Percentiles rank a stretch among this genome's conserved stretches.
Evolutionary conservation across 2,113 vertebrate genomes (phyloP).

Genomic region (Megatriorchis doriae): DNA sequence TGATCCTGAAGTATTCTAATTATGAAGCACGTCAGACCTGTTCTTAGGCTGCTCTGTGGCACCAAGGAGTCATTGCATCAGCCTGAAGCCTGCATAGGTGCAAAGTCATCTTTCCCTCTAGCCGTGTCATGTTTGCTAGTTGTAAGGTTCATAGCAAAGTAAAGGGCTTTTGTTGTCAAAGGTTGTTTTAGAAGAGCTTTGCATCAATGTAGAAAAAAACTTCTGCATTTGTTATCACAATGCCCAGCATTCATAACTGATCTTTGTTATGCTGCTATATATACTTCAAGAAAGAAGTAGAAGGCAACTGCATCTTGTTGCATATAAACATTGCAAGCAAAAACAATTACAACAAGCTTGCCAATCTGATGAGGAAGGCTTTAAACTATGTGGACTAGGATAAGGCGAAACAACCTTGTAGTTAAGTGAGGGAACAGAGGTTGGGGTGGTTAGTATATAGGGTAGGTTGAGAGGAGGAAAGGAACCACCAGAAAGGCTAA

Average conservation of each 20-base stretch:
- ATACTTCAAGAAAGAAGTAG: not conserved
- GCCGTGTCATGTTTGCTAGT: not conserved
- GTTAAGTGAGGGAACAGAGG: not conserved
- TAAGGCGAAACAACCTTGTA: not conserved
- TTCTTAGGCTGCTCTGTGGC: slow-evolving; percentile 11
- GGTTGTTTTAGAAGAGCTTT: not conserved
- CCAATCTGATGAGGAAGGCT: not conserved
- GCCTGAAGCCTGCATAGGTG: not conserved
- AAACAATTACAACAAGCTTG: not conserved
- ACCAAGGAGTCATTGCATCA: slow-evolving; percentile 23
- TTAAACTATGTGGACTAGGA: not conserved
- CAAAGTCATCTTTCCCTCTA: slow-evolving; percentile 16
- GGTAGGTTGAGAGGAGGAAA: not conserved
- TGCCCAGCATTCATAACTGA: not conserved
- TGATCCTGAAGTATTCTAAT: slow-evolving; percentile 26
- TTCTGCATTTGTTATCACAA: not conserved
- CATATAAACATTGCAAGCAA: not conserved
- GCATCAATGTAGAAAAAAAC: not conserved
- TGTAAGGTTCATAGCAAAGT: not conserved
- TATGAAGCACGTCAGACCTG: slow-evolving; percentile 31
- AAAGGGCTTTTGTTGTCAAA: not conserved
- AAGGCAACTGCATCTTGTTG: not conserved
- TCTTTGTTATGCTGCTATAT: not conserved
- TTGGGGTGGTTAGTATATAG: not conserved
- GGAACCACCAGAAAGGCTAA: not conserved